Conservation (phyloP, 1,140 invertebrate genomes). For the Leucophenga varia region DNA sequence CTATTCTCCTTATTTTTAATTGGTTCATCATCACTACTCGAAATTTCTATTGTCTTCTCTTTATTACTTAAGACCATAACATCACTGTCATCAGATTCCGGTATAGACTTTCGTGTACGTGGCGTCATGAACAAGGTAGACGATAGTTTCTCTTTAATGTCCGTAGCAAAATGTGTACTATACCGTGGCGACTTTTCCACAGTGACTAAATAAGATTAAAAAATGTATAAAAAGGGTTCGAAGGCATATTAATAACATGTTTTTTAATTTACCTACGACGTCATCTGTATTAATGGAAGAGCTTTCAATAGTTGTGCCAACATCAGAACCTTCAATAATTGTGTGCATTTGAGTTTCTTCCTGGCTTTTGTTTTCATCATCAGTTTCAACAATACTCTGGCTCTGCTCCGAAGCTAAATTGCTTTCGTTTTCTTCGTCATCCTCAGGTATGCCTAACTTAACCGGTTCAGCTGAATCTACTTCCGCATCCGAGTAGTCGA, state of each 20-base stretch:
- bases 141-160: conserved; percentile 33
- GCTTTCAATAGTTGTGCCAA: neutral
- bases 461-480: neutral
- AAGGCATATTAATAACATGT: too few species aligned
- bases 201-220: neutral
- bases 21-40: conserved; percentile 27
- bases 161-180: conserved; percentile 31
- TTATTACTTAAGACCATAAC: conserved; percentile 36
- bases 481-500: conserved; percentile 36
- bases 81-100: conserved; percentile 34
- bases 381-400: neutral
- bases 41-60: conserved; percentile 41
- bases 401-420: neutral
- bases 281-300: neutral
- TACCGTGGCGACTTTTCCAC: conserved; percentile 26
- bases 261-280: neutral
- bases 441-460: neutral
- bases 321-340: neutral
- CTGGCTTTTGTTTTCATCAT: too few species aligned
- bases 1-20: conserved; percentile 16
- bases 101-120: neutral
- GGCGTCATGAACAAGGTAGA: conserved; percentile 28
- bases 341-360: neutral
- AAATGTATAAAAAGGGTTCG: too few species aligned
- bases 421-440: conserved; percentile 1